Evolutionary conservation across 23 tunicate species (phyloP).

Genomic region (Oikopleura albicans): DNA sequence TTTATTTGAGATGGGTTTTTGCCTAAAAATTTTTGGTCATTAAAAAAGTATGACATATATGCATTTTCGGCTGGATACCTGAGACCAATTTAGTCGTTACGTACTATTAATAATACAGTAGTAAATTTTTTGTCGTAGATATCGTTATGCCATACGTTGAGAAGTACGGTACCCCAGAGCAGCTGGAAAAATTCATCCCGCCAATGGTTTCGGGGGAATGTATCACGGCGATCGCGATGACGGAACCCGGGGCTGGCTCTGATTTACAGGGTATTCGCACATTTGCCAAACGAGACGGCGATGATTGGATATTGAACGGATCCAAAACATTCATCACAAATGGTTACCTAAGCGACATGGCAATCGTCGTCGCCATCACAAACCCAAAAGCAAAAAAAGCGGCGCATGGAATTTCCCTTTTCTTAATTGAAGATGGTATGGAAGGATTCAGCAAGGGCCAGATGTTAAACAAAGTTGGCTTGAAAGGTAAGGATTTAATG

Average conservation of each 20-base stretch:
- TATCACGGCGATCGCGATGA: conserved; percentile 73
- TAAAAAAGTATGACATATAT: too few relatives aligned
- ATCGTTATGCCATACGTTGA: conserved; percentile 88
- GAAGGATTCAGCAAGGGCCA: conserved; percentile 82
- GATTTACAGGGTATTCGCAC: conserved; percentile 83
- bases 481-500: too few relatives aligned
- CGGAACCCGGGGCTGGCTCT: conserved; percentile 49
- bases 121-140: too few relatives aligned
- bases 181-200: conserved; percentile 66
- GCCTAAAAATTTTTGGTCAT: too few relatives aligned
- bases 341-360: conserved; percentile 67
- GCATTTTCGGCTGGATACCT: too few relatives aligned
- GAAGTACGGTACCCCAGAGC: conserved; percentile 78
- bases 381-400: conserved; percentile 59
- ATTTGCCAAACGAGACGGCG: conserved; percentile 65
- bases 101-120: too few relatives aligned
- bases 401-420: conserved; percentile 67
- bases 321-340: conserved; percentile 75
- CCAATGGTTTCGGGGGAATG: conserved; percentile 65
- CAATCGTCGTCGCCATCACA: conserved; percentile 61
- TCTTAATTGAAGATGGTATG: conserved; percentile 55
- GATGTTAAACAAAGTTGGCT: conserved; percentile 57
- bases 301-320: conserved; percentile 75
- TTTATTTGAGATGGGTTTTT: too few relatives aligned
- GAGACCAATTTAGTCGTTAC: too few relatives aligned